Evolutionary conservation across 2,888 invertebrate species (phyloP), one percentile per base, ranked within the genome.

Genomic region (Ormyrus rosae): DNA sequence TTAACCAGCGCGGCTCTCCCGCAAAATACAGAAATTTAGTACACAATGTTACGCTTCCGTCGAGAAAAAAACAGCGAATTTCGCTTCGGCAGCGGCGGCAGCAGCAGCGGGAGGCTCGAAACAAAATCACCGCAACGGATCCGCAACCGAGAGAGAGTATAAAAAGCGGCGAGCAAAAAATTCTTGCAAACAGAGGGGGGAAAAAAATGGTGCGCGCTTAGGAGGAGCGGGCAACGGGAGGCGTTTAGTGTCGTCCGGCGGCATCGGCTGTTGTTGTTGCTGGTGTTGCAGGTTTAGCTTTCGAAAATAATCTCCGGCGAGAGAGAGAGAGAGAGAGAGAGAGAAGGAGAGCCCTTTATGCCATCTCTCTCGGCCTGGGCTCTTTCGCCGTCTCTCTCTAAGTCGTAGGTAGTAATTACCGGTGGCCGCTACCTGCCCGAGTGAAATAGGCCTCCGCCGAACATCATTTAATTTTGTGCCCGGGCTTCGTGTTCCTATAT

Each of bases 371-470:
- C 64, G 34, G 65, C 8, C 72, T 74, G 46, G 61, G 19, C 71
- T 69, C 13, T 48, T 67, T 78, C 83, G 70, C 60, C 45, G 45
- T 13, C 60, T 71, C 61, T 58, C 71, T 79, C 83, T 83, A 83
- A 85, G 83, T 85, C 84, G 82, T 83, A 88, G 89, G 89, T 89
- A 88, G 90, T 90, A 90, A 90, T 90, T 90, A 90, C 90, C 90
- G 83, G 90, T 90, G 90, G 90, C 90, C 89, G 90, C 90, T 90
- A 90, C 90, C 90, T 90, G 89, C 88, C 88, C 86, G 85, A 87
- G 85, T 86, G 88, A 86, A 89, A 90, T 89, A 89, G 89, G 89
- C 89, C 87, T 78, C 71, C 75, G 85, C 87, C 88, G 88, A 89
- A 88, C 87, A 88, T 87, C 90, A 90, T 90, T 90, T 90, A 90